Conservation (phyloP, 2,797 vertebrate species). For the Sardinella longiceps region DNA sequence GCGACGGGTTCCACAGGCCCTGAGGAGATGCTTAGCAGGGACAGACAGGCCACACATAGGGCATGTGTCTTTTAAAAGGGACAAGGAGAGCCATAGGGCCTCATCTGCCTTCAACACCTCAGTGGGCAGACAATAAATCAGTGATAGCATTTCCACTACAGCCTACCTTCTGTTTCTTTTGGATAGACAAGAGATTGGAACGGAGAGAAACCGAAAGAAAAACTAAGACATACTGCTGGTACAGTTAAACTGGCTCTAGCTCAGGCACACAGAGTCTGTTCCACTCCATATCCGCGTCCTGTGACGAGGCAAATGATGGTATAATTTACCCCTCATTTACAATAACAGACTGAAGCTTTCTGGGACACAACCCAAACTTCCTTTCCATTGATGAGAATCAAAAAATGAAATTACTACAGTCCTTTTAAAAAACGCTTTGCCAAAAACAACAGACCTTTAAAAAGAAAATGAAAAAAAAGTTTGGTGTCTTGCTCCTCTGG, state of each 20-base stretch:
- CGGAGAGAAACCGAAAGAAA: background rate
- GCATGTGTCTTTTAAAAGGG: background rate
- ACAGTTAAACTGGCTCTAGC: background rate
- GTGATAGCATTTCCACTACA: background rate
- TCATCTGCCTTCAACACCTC: constrained; percentile 4
- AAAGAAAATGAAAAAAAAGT: background rate
- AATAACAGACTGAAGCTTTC: constrained; percentile 4
- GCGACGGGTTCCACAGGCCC: background rate
- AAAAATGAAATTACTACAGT: background rate
- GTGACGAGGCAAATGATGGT: background rate
- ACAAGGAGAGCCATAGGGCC: background rate
- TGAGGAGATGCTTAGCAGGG: background rate
- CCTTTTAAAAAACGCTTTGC: background rate
- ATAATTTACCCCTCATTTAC: constrained; percentile 2
- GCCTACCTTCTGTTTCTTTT: background rate
- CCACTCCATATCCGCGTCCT: background rate
- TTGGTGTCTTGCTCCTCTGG: background rate
- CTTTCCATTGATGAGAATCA: background rate
- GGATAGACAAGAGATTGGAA: background rate
- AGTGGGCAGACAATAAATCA: constrained; percentile 6
- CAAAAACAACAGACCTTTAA: background rate
- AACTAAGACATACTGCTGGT: background rate
- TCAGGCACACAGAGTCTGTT: background rate
- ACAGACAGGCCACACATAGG: background rate
- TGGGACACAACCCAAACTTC: background rate